Base-by-base conservation (phyloP, 2,113 vertebrate genomes). In the Cephalopholis sonnerati region DNA sequence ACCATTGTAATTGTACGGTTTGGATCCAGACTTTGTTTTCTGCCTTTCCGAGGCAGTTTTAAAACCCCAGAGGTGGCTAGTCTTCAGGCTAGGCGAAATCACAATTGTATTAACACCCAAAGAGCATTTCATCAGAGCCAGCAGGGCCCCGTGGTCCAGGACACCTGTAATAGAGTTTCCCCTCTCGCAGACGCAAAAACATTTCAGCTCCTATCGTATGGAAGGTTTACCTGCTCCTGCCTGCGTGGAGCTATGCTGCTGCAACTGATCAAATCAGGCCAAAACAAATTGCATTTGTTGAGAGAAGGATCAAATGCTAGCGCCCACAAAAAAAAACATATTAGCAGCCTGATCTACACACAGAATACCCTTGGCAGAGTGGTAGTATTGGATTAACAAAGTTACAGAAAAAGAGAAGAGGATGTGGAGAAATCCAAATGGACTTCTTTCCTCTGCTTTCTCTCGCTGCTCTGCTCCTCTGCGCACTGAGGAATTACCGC, bases 201-300 rank as follows among this genome's bases (percentile, higher is more conserved):
- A 94, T 91, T 91, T 83, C 83, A 94, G 89, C 88, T 90, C 74
- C 90, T 97, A 96, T 96, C 95, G 94, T 97, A 95, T 96, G 96
- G 96, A 97, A 97, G 97, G 96, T 97, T 97, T 97, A 97, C 95
- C 96, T 96, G 93, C 96, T 74, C 93, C 95, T 94, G 95, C 96
- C 96, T 96, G 95, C 94, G 95, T 95, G 94, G 94, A 96, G 96
- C 96, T 96, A 95, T 95, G 95, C 96, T 94, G 91, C 94, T 95
- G 94, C 95, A 95, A 86, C 97, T 99, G 97, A 99, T 97, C 95
- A 94, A 96, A 97, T 97, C 97, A 98, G 95, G 95, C 72, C 89
- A 89, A 11, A 96, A 97, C 96, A 98, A 98, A 99, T 99, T 97
- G 96, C 95, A 97, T 99, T 99, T 98, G 95, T 96, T 94, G 93